phyloP scores from a whole-genome alignment of 2,888 invertebrate species.

The Platycheirus albimanus region DNA sequence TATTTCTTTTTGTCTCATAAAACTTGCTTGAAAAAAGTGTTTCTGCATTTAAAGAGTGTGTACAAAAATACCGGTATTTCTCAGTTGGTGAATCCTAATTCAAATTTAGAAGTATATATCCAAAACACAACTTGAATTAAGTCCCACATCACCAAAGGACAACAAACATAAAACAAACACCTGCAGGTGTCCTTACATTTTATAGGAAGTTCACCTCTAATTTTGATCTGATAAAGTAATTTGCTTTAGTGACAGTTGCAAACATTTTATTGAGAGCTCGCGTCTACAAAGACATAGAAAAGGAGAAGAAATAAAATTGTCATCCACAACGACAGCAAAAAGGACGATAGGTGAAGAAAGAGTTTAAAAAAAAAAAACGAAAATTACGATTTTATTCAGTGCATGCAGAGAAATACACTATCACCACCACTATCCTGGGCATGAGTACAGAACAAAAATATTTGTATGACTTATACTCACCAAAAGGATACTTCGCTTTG shows the following conservation, averaged over 20 bases:
- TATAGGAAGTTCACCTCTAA: too few relatives aligned
- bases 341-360: slow-evolving; percentile 15
- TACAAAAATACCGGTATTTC: too few relatives aligned
- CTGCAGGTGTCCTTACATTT: too few relatives aligned
- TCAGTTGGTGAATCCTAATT: too few relatives aligned
- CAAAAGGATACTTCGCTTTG: too few relatives aligned
- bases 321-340: slow-evolving; percentile 32
- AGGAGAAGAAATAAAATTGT: slow-evolving; percentile 66
- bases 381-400: slow-evolving; percentile 71
- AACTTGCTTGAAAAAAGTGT: too few relatives aligned
- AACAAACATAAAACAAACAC: too few relatives aligned
- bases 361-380: slow-evolving; percentile 31
- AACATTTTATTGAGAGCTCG: slow-evolving; percentile 73
- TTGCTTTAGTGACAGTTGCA: slow-evolving; percentile 74
- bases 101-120: too few relatives aligned
- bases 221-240: slow-evolving; percentile 75
- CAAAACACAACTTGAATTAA: too few relatives aligned
- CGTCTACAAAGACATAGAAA: slow-evolving; percentile 7
- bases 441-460: slow-evolving; percentile 60
- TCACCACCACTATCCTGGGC: slow-evolving; percentile 31
- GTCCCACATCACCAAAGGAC: too few relatives aligned
- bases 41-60: too few relatives aligned
- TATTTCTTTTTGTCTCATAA: too few relatives aligned
- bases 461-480: slow-evolving; percentile 59
- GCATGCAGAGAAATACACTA: slow-evolving; percentile 51